These are phyloP conservation scores for Apodemus speciosus DNA, from an alignment of 2,113 vertebrate species.

Conservation along the genomic window DNA sequence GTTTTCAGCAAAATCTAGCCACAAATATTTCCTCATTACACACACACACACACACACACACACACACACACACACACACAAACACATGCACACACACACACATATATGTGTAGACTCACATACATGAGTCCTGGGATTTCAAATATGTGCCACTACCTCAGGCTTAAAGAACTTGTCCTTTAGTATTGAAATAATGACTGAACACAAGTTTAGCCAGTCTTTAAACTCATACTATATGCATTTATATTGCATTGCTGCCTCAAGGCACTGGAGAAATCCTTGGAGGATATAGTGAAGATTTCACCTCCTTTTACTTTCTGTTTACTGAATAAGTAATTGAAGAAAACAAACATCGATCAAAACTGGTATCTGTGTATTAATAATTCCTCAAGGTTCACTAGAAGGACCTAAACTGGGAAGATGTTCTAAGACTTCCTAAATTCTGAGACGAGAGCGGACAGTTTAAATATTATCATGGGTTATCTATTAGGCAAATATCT, in stretches of 20 bases:
- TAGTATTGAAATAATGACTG: background rate
- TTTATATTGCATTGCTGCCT: background rate
- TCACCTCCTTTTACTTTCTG: background rate
- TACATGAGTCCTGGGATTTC: background rate
- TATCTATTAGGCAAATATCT: background rate
- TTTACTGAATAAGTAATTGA: background rate
- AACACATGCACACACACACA: too few species aligned
- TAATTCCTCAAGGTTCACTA: background rate
- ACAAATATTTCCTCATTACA: background rate
- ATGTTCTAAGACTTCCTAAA: background rate
- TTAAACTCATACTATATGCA: background rate
- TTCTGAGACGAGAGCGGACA: background rate
- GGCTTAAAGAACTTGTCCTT: background rate
- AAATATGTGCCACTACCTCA: background rate
- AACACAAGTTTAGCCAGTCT: background rate
- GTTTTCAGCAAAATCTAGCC: background rate
- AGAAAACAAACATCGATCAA: background rate
- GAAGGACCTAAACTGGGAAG: background rate
- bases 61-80: too few species aligned
- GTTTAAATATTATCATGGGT: background rate
- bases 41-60: too few species aligned
- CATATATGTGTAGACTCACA: too few species aligned
- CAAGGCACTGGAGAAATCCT: background rate
- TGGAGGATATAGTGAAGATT: background rate
- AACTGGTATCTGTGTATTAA: background rate